phyloP scores from a whole-genome alignment of 2,797 vertebrate genomes.

The Danio choprae region DNA sequence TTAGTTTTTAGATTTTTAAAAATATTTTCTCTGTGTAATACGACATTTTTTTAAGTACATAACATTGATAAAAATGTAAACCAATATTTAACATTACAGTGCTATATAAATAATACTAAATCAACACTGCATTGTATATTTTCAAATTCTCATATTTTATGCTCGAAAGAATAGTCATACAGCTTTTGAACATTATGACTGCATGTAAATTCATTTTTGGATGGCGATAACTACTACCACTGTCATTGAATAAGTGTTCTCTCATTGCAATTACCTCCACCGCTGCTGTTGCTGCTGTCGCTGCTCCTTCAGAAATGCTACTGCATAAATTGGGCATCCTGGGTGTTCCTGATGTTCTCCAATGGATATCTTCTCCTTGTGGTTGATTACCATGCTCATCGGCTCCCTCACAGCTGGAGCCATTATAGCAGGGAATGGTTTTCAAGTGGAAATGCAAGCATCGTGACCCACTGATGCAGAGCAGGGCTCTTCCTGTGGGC shows the following conservation, averaged over 20 bases:
- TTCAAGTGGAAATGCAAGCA: slow-evolving; percentile 73
- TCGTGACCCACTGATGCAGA: slow-evolving; percentile 66
- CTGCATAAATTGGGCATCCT: neutral
- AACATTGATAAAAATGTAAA: too few relatives aligned
- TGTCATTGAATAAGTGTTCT: neutral
- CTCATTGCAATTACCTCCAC: neutral
- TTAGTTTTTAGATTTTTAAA: too few relatives aligned
- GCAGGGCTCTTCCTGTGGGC: slow-evolving; percentile 56
- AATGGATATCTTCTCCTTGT: slow-evolving; percentile 36
- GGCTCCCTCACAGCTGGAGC: slow-evolving; percentile 42
- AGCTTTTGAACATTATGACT: neutral
- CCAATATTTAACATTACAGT: too few relatives aligned
- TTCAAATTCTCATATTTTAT: neutral
- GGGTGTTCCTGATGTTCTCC: slow-evolving; percentile 26
- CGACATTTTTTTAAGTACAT: too few relatives aligned
- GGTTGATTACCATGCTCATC: slow-evolving; percentile 39
- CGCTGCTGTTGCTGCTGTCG: neutral
- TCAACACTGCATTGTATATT: neutral
- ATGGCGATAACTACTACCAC: neutral
- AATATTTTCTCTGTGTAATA: too few relatives aligned
- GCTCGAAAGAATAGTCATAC: neutral
- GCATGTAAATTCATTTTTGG: slow-evolving; percentile 2
- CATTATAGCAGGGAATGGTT: slow-evolving; percentile 49
- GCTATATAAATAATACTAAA: neutral
- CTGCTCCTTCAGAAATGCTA: neutral